Conservation (phyloP, 1,140 invertebrate genomes). For the Hestina assimilis region DNA sequence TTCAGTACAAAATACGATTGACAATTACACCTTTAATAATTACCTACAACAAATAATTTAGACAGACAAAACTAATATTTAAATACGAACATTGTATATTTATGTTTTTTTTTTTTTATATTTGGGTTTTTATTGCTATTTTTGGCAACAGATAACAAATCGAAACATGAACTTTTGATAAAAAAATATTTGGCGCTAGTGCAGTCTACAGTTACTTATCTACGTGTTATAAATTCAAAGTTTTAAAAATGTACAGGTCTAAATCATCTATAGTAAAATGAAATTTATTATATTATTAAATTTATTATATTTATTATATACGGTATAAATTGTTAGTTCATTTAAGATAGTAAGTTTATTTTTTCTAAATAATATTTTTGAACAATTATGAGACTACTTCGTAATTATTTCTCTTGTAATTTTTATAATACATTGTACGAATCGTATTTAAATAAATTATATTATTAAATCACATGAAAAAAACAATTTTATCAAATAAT, state of each 20-base stretch:
- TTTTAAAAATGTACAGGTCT: too few species aligned
- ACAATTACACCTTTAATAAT: slow-evolving; percentile 18
- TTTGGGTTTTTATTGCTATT: neutral
- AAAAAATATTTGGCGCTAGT: slow-evolving; percentile 46
- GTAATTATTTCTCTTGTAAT: too few species aligned
- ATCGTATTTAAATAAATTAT: too few species aligned
- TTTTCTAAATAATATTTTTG: too few species aligned
- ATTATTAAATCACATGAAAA: too few species aligned
- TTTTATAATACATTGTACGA: too few species aligned
- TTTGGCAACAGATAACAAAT: slow-evolving; percentile 9
- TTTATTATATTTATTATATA: neutral
- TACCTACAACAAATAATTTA: slow-evolving; percentile 9
- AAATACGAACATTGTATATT: neutral
- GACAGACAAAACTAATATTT: neutral
- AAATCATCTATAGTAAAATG: too few species aligned
- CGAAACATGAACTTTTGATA: slow-evolving; percentile 11
- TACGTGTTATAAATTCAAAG: neutral
- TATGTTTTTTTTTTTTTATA: neutral
- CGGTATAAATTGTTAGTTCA: too few species aligned
- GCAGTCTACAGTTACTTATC: slow-evolving; percentile 38
- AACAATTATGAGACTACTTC: too few species aligned
- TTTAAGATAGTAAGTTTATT: too few species aligned
- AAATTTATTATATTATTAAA: too few species aligned
- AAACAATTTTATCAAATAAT: too few species aligned
- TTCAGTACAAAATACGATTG: slow-evolving; percentile 45